These are phyloP conservation scores for Acrobasis repandana DNA, from an alignment of 2,888 invertebrate genomes.

Conservation along the genomic window DNA sequence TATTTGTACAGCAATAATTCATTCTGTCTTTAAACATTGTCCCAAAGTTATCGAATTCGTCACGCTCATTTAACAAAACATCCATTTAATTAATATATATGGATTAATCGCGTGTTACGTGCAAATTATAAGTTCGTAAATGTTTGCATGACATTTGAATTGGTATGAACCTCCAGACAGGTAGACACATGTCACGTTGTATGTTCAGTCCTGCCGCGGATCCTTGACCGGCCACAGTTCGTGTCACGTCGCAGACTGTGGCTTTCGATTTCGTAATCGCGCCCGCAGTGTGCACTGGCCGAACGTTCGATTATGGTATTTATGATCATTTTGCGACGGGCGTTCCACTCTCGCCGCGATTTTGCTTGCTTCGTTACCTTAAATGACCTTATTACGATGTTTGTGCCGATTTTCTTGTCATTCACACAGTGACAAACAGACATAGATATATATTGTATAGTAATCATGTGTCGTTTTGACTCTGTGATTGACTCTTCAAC, in stretches of 20 bases:
- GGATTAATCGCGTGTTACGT: conserved; percentile 12
- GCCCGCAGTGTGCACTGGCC: conserved; percentile 51
- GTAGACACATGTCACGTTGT: not conserved
- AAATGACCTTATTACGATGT: conserved; percentile 46
- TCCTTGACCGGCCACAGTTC: conserved; percentile 63
- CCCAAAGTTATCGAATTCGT: not conserved
- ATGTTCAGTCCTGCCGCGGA: conserved; percentile 35
- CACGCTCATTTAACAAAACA: not conserved
- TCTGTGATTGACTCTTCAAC: too few relatives aligned
- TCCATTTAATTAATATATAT: conserved; percentile 1
- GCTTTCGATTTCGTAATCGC: conserved; percentile 68
- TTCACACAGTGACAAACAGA: not conserved
- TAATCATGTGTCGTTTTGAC: not conserved
- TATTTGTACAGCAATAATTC: too few relatives aligned
- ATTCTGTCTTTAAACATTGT: not conserved
- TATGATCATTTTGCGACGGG: conserved; percentile 64
- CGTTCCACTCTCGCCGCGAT: conserved; percentile 58
- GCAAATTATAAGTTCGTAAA: not conserved
- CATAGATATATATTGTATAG: conserved; percentile 11
- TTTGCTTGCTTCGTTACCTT: conserved; percentile 43
- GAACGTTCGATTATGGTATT: conserved; percentile 65
- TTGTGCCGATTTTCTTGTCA: conserved; percentile 42
- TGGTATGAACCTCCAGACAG: conserved; percentile 3
- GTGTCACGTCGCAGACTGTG: conserved; percentile 57
- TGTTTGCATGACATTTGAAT: conserved; percentile 1